Evolutionary conservation across 2,888 invertebrate species (phyloP).

Genomic region (Taphrorychus bicolor): DNA sequence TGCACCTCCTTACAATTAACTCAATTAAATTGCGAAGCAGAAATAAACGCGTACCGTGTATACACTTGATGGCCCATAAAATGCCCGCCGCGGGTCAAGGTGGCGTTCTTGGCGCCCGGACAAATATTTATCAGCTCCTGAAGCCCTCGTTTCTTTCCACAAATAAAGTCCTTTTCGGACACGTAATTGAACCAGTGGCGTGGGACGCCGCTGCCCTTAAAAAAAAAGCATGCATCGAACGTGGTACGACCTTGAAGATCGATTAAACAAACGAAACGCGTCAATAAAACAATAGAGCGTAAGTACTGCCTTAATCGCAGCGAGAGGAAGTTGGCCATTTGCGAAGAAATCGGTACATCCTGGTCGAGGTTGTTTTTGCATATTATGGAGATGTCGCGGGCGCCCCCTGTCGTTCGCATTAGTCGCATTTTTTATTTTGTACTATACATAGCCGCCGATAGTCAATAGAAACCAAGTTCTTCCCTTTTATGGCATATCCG

Average conservation of each 20-base stretch:
- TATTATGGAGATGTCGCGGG: too few relatives aligned
- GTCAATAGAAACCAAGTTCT: constrained; percentile 25
- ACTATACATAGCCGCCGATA: too few relatives aligned
- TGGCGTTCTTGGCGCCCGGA: constrained; percentile 7
- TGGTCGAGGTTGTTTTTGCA: too few relatives aligned
- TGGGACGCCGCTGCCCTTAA: background rate
- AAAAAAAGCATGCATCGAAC: too few relatives aligned
- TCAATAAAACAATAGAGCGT: constrained; percentile 25
- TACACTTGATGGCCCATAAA: constrained; percentile 1
- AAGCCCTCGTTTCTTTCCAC: background rate
- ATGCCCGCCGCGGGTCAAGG: constrained; percentile 7
- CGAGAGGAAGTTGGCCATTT: constrained; percentile 28
- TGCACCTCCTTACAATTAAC: background rate
- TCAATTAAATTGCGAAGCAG: background rate
- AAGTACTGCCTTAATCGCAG: constrained; percentile 20
- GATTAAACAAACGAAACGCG: constrained; percentile 24
- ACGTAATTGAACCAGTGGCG: too few relatives aligned
- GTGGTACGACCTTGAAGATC: background rate
- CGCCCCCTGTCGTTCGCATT: too few relatives aligned
- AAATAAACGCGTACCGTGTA: constrained; percentile 9
- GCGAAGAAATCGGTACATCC: constrained; percentile 19
- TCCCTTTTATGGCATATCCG: constrained; percentile 27
- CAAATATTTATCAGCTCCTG: constrained; percentile 4
- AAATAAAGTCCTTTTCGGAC: background rate
- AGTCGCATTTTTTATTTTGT: too few relatives aligned